Evolutionary conservation across 2,113 vertebrate species (phyloP).

Genomic region (Corythornis cristatus): DNA sequence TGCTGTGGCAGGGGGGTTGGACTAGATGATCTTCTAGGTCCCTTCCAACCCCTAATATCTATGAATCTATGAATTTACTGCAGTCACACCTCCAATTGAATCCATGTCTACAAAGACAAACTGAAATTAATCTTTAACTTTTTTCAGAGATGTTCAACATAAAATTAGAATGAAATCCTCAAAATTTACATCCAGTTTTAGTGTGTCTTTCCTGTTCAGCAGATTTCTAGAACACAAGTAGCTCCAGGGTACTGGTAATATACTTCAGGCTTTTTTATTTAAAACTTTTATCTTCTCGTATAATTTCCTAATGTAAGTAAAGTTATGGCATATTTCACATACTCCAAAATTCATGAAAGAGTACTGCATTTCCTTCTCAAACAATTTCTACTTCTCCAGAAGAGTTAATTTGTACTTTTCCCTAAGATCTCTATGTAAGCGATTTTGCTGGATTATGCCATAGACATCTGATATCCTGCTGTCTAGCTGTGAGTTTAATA

Average conservation of each 20-base stretch:
- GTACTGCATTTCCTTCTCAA: neutral
- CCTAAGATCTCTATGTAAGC: neutral
- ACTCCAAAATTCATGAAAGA: neutral
- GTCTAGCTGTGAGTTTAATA: neutral
- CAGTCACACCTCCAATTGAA: neutral
- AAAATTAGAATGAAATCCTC: slow-evolving; percentile 18
- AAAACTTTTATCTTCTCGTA: neutral
- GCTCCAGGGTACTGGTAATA: neutral
- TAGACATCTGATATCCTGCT: neutral
- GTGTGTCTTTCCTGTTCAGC: neutral
- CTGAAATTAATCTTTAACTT: neutral
- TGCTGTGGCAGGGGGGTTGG: too few species aligned
- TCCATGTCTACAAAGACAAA: neutral
- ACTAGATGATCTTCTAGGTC: too few species aligned
- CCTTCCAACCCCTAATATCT: too few species aligned
- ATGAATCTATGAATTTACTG: neutral
- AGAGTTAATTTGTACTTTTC: neutral
- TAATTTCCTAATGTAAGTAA: slow-evolving; percentile 9
- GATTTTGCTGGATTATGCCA: neutral
- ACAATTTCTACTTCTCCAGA: neutral
- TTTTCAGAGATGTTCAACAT: neutral
- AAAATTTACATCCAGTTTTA: neutral
- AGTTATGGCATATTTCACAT: neutral
- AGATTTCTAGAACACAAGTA: neutral
- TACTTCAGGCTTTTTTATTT: neutral